Base-by-base conservation (phyloP, 2,113 vertebrate genomes). In the Nipponia nippon region DNA sequence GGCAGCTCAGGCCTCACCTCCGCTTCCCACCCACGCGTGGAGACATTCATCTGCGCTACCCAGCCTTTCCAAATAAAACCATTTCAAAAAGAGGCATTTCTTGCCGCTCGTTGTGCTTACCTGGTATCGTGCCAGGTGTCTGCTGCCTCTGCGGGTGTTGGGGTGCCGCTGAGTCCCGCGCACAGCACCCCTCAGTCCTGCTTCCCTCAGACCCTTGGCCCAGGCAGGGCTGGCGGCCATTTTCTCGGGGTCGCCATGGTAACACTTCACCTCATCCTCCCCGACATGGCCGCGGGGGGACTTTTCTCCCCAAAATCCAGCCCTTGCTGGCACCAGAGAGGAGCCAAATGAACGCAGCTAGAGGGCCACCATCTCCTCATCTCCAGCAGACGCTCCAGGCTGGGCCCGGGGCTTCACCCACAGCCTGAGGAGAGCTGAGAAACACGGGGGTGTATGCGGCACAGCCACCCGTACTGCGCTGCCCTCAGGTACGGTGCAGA, bases 381-480 rank as follows among this genome's bases (percentile, higher is more conserved):
- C 49, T 25, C 65, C 52, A 66, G 3, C 22, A 34, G 25, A 42
- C 0, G 4, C 49, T 65, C 44, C 53, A 27, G 14, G 40, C 52
- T 3, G 1, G 5, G 30, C 46, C 17, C 40, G 23, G 34, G 44
- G 44, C 4, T 25, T 55, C n/a, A 13, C 26, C 36, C 27, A 9
- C 30, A 40, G 25, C 8, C 17, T 29, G 59, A 77, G 32, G 11
- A 69, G 49, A 62, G 75, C 61, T 58, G 61, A 58, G 63, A 82
- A 92, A 50, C 32, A 10, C 1, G 18, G 26, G 40, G n/a, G 26
- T 1, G 3, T 23, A 46, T 4, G 3, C 2, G 10, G 46, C 44
- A 72, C 11, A n/a, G n/a, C 70, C 52, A 16, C 27, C 0, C 0
- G 19, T 7, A 17, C n/a, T 10, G 20, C 6, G 1, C 50, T 59